Evolutionary conservation across 1,140 invertebrate species (phyloP).

Genomic region (Sarcophaga bullata): DNA sequence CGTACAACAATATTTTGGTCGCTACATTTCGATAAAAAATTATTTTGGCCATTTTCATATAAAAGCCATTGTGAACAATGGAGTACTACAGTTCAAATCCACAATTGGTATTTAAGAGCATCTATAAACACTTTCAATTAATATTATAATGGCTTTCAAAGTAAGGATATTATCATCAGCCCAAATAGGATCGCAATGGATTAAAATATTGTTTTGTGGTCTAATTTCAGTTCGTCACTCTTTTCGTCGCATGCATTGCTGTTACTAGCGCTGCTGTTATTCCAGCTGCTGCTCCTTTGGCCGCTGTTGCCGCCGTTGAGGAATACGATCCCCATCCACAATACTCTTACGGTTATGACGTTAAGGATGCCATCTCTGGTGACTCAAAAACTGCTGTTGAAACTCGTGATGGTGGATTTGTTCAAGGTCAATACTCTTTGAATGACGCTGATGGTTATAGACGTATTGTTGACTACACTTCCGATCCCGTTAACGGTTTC

Average conservation of each 20-base stretch:
- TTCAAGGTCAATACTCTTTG: slow-evolving; percentile 65
- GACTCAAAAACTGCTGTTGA: slow-evolving; percentile 65
- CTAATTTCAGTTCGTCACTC: slow-evolving; percentile 57
- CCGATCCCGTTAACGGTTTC: slow-evolving; percentile 67
- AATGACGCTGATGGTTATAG: slow-evolving; percentile 66
- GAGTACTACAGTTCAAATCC: slow-evolving; percentile 63
- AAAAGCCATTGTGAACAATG: slow-evolving; percentile 56
- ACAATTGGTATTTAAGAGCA: slow-evolving; percentile 65
- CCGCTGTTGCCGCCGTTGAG: slow-evolving; percentile 50
- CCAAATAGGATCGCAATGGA: neutral
- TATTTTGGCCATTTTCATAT: slow-evolving; percentile 46
- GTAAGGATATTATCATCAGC: slow-evolving; percentile 49
- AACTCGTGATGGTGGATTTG: slow-evolving; percentile 65
- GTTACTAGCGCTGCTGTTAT: slow-evolving; percentile 60
- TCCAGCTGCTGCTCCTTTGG: slow-evolving; percentile 43
- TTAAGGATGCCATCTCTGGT: slow-evolving; percentile 72
- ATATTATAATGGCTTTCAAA: slow-evolving; percentile 62
- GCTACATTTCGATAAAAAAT: neutral
- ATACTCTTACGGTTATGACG: slow-evolving; percentile 76
- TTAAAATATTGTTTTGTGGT: neutral
- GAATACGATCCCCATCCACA: slow-evolving; percentile 71
- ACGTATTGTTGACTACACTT: slow-evolving; percentile 65
- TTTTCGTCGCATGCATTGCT: slow-evolving; percentile 61
- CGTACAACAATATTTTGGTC: neutral
- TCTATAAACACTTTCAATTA: slow-evolving; percentile 47